A percentile compares a stretch with the other conserved stretches of the same genome.
Conservation (phyloP, 2,113 vertebrate genomes). For the Raja brachyura region DNA sequence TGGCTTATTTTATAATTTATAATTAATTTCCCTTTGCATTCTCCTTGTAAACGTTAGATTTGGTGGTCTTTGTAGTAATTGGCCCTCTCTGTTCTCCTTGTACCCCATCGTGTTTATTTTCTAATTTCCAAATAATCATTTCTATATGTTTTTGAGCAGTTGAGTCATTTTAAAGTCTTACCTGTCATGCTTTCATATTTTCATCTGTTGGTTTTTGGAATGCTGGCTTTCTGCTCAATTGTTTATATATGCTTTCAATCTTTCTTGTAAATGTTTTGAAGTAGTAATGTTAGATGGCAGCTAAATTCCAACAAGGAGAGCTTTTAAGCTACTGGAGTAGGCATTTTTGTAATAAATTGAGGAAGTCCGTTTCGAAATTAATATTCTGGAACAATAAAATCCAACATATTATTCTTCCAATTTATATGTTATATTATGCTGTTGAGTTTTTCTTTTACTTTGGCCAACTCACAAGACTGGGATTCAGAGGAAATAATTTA, state of each 20-base stretch:
- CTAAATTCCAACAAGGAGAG: background rate
- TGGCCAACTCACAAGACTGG: too few relatives aligned
- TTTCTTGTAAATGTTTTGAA: background rate
- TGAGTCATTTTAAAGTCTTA: background rate
- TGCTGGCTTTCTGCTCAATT: background rate
- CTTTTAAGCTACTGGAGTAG: background rate
- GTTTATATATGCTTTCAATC: background rate
- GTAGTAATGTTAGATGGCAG: background rate
- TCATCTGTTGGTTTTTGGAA: background rate
- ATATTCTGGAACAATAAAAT: background rate
- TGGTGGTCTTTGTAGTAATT: background rate
- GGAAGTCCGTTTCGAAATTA: background rate
- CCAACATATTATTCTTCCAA: too few relatives aligned
- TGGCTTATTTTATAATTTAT: background rate
- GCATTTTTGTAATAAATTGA: background rate
- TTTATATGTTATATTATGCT: too few relatives aligned
- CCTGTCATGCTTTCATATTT: background rate
- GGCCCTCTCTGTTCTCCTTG: background rate
- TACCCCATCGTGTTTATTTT: background rate
- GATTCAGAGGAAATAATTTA: too few relatives aligned
- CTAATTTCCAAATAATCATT: background rate
- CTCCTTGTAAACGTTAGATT: background rate
- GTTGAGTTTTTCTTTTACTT: too few relatives aligned
- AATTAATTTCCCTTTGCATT: background rate
- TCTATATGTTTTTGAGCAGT: too few relatives aligned